These are phyloP conservation scores for Hypomecis punctinalis DNA, from an alignment of 2,888 invertebrate species.

Conservation along the genomic window DNA sequence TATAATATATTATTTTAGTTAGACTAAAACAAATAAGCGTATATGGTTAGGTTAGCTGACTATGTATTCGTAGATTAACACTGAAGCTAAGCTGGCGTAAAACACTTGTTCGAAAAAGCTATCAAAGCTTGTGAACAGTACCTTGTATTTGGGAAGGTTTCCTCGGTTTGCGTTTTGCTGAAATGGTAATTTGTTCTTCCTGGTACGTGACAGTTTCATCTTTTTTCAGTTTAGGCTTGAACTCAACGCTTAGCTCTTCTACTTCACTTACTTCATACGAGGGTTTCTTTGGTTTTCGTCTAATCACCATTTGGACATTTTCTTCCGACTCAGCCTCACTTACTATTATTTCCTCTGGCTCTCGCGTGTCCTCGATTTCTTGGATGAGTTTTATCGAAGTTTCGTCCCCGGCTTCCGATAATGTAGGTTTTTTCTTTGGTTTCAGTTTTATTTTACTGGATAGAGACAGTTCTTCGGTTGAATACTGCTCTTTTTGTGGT, in stretches of 20 bases:
- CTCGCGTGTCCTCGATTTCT: slow-evolving; percentile 87
- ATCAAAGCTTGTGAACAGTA: slow-evolving; percentile 53
- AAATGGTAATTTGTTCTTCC: slow-evolving; percentile 89
- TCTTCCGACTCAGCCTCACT: slow-evolving; percentile 87
- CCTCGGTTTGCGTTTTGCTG: slow-evolving; percentile 87
- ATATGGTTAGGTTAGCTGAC: not conserved
- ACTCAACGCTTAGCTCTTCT: slow-evolving; percentile 85
- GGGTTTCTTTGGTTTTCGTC: slow-evolving; percentile 80
- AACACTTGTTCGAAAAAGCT: slow-evolving; percentile 7
- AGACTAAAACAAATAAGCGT: too few relatives aligned
- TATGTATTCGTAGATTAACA: not conserved
- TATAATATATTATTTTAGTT: too few relatives aligned
- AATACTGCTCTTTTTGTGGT: slow-evolving; percentile 77
- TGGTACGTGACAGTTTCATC: slow-evolving; percentile 75
- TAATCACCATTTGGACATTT: slow-evolving; percentile 80
- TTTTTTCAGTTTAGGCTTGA: slow-evolving; percentile 76
- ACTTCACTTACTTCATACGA: slow-evolving; percentile 86
- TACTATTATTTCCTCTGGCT: slow-evolving; percentile 87
- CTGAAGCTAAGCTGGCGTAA: slow-evolving; percentile 7
- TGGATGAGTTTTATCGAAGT: slow-evolving; percentile 87
- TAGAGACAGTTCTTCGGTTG: slow-evolving; percentile 89
- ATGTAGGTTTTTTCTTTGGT: slow-evolving; percentile 85
- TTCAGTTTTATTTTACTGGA: slow-evolving; percentile 89
- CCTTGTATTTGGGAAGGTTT: slow-evolving; percentile 88
- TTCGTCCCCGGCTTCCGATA: slow-evolving; percentile 88